phyloP scores from a whole-genome alignment of 2,888 invertebrate species.

The Drosophila histrio region DNA sequence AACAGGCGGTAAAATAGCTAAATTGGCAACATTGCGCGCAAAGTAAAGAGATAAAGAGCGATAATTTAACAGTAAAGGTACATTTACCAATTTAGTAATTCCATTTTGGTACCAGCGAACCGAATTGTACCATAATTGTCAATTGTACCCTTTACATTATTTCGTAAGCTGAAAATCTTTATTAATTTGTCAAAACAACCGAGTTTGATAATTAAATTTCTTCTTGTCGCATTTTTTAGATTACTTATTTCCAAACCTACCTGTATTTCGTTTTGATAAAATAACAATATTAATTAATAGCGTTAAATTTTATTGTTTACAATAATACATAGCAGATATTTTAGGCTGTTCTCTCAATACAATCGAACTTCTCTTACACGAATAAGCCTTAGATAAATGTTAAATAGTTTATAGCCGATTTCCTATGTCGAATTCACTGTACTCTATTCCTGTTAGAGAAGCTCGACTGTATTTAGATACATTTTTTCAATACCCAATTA shows the following conservation, averaged over 20 bases:
- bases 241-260: background rate
- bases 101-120: too few species aligned
- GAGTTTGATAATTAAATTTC: too few species aligned
- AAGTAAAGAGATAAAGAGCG: background rate
- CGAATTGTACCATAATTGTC: background rate
- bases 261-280: background rate
- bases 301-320: constrained; percentile 28
- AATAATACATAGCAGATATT: constrained; percentile 23
- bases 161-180: too few species aligned
- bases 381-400: background rate
- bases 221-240: too few species aligned
- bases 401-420: background rate
- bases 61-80: background rate
- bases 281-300: constrained; percentile 1
- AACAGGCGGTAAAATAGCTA: too few species aligned
- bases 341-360: background rate
- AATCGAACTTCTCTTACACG: constrained; percentile 1
- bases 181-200: too few species aligned
- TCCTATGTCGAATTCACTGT: background rate
- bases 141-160: background rate
- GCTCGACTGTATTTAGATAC: background rate
- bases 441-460: background rate
- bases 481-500: background rate
- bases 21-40: too few species aligned
- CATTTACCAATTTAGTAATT: background rate